phyloP scores from a whole-genome alignment of 2,797 vertebrate genomes.

The Gallirallus australis region DNA sequence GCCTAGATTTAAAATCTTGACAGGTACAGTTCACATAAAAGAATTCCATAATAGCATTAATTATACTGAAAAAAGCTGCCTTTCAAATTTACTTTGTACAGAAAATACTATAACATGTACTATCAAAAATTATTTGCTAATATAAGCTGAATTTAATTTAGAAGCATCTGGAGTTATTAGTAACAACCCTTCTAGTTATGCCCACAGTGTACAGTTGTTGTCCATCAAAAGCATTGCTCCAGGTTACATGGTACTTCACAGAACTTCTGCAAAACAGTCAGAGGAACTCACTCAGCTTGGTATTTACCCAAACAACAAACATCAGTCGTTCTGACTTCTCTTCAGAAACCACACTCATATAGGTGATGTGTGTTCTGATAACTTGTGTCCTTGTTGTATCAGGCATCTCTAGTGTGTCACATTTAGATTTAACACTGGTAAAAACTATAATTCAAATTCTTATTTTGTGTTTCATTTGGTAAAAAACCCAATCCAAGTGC shows the following conservation, averaged over 20 bases:
- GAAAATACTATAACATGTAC: neutral
- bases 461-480: neutral
- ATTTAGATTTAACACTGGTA: neutral
- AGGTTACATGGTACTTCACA: neutral
- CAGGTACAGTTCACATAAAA: neutral
- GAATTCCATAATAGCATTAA: neutral
- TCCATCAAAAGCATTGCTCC: neutral
- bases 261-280: neutral
- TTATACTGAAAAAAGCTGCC: neutral
- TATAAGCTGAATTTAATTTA: neutral
- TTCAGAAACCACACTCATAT: neutral
- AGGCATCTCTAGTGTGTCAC: neutral
- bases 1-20: neutral
- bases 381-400: neutral
- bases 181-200: neutral
- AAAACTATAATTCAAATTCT: neutral
- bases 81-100: slow-evolving; percentile 6
- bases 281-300: neutral
- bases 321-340: neutral
- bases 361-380: neutral
- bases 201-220: neutral
- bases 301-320: neutral
- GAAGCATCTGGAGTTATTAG: neutral
- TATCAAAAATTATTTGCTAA: neutral
- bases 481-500: neutral